Evolutionary conservation across 2,888 invertebrate genomes (phyloP), one percentile per base, ranked within the genome.

Genomic region (Rhagonycha fulva): DNA sequence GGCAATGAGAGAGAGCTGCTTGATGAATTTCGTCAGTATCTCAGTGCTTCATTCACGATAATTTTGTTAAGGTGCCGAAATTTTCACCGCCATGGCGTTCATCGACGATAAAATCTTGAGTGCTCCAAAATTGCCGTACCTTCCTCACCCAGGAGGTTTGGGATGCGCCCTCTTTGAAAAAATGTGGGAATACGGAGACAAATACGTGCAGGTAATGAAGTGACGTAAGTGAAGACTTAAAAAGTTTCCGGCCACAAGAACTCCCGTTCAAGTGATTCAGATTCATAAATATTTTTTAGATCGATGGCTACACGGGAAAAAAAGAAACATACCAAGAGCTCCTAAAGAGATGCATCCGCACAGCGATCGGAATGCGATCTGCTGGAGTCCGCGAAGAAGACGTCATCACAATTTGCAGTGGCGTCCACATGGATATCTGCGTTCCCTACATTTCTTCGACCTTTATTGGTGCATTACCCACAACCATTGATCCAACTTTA

Each of bases 201-300:
- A 83, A 81, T 82, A 85, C 67, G 81, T 82, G 14, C 85, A 85
- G 81, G 85, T 85, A 79, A 77, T 69, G 14, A 32, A 4, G 19
- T 61, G 26, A 28, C 26, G 7, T 62, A 61, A 60, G 47, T 47
- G 47, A 47, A 47, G 7, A n/a, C 47, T 47, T 47, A n/a, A 32
- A 32, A 32, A 32, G 12, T 32, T 4, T 47, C 5, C 47, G 7
- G 7, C n/a, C n/a, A n/a, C 1, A 47, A 47, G 11, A 30, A 11
- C 10, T 30, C 26, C 26, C 7, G 26, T 7, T 11, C 7, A 11
- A 3, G 30, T 11, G n/a, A 7, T 32, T 4, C n/a, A 32, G 12
- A 5, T 32, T 47, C 12, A 9, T 10, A 32, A 66, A 9, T 70
- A n/a, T 62, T 26, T 68, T 67, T 14, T 14, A 76, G 75, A 47